Percentiles rank a stretch among this genome's conserved stretches.
These are phyloP conservation scores for Pitangus sulphuratus DNA, from an alignment of 2,797 vertebrate genomes.

Conservation along the genomic window DNA sequence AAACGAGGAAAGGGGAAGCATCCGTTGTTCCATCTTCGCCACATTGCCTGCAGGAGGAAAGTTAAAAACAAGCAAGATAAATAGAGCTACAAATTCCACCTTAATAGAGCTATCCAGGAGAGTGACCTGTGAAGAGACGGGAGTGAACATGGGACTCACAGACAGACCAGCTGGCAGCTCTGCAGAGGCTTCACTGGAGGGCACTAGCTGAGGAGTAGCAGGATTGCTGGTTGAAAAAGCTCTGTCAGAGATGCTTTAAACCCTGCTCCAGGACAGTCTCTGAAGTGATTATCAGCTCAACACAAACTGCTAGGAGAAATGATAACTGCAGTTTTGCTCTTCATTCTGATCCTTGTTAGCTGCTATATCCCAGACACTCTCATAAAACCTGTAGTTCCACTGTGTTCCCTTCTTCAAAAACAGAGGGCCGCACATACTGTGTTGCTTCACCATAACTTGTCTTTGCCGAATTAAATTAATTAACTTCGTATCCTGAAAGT, in stretches of 20 bases:
- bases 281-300: background rate
- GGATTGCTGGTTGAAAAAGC: background rate
- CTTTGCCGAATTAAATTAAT: background rate
- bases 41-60: background rate
- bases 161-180: background rate
- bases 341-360: background rate
- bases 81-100: background rate
- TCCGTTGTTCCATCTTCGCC: background rate
- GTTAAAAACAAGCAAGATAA: background rate
- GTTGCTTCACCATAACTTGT: fast-evolving
- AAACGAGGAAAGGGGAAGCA: background rate
- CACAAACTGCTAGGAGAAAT: background rate
- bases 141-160: background rate
- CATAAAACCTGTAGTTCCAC: background rate
- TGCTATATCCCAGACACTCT: background rate
- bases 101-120: background rate
- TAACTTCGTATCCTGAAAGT: background rate
- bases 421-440: fast-evolving
- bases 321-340: background rate
- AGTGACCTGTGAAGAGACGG: background rate
- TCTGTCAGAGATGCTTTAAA: background rate
- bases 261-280: background rate
- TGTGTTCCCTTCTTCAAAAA: background rate
- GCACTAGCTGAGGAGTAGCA: background rate
- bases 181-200: background rate